Evolutionary conservation across 2,888 invertebrate species (phyloP).

Genomic region (Tanypteryx hageni): DNA sequence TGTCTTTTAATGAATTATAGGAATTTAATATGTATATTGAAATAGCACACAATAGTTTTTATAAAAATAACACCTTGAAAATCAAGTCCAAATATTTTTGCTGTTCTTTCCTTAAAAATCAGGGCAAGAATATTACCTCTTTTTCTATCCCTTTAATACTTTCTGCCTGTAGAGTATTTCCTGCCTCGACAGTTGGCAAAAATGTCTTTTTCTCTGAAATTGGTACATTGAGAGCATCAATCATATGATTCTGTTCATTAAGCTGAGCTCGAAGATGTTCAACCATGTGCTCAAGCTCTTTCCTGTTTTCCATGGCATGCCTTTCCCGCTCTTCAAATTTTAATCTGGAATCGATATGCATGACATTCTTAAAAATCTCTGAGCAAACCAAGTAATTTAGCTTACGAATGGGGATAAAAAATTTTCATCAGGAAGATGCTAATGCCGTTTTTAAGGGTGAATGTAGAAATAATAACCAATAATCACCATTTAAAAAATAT

Average conservation of each 20-base stretch:
- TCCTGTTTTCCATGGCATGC: slow-evolving; percentile 74
- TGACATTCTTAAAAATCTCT: background rate
- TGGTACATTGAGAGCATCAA: slow-evolving; percentile 65
- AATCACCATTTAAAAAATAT: background rate
- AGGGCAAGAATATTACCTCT: background rate
- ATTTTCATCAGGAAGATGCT: background rate
- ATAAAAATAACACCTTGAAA: background rate
- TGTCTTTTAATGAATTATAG: background rate
- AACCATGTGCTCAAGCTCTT: slow-evolving; percentile 75
- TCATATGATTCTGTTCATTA: slow-evolving; percentile 74
- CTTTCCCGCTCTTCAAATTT: slow-evolving; percentile 74
- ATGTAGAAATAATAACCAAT: background rate
- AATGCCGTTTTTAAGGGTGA: background rate
- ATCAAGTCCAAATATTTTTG: background rate
- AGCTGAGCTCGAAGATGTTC: slow-evolving; percentile 76
- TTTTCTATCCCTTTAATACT: background rate
- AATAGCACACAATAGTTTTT: background rate
- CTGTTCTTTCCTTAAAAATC: background rate
- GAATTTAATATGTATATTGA: no score
- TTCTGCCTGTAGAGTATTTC: background rate
- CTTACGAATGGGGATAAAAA: background rate
- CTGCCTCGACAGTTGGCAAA: background rate
- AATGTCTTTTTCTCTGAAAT: background rate
- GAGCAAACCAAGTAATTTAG: background rate
- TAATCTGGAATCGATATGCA: slow-evolving; percentile 66